Percentiles rank a stretch among this genome's conserved stretches.
phyloP scores from a whole-genome alignment of 2,797 vertebrate species.

The Rhynchotus rufescens region DNA sequence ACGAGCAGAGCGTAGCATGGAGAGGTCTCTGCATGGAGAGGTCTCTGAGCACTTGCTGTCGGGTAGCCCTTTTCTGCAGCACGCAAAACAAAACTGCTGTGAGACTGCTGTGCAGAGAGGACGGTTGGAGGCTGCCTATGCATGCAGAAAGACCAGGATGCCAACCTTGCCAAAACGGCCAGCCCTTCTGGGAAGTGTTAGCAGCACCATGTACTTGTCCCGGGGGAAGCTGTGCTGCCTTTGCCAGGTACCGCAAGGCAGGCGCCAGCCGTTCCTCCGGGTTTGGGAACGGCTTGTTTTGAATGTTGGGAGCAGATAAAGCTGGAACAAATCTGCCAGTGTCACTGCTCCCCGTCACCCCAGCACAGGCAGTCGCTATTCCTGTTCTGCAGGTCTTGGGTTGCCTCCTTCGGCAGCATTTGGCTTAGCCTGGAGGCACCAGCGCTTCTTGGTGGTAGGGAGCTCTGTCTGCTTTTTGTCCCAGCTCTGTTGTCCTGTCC shows the following conservation, averaged over 20 bases:
- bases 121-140: neutral
- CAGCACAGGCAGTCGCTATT: rapidly evolving
- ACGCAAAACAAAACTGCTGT: rapidly evolving
- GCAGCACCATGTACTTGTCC: rapidly evolving
- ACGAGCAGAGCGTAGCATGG: neutral
- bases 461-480: too few species aligned
- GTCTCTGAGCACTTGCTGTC: neutral
- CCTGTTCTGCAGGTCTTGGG: neutral
- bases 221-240: rapidly evolving
- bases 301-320: rapidly evolving
- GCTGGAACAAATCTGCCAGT: neutral
- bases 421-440: neutral
- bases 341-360: neutral
- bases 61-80: neutral
- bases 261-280: neutral
- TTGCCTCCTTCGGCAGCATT: neutral
- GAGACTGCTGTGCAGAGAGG: neutral
- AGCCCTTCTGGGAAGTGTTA: neutral
- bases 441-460: neutral
- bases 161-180: neutral
- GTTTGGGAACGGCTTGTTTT: slow-evolving; percentile 1
- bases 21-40: neutral
- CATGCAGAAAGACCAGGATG: neutral
- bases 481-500: too few species aligned
- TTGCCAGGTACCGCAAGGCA: neutral